Evolutionary conservation across 2,888 invertebrate genomes (phyloP).

Genomic region (Dermolepida albohirtum): DNA sequence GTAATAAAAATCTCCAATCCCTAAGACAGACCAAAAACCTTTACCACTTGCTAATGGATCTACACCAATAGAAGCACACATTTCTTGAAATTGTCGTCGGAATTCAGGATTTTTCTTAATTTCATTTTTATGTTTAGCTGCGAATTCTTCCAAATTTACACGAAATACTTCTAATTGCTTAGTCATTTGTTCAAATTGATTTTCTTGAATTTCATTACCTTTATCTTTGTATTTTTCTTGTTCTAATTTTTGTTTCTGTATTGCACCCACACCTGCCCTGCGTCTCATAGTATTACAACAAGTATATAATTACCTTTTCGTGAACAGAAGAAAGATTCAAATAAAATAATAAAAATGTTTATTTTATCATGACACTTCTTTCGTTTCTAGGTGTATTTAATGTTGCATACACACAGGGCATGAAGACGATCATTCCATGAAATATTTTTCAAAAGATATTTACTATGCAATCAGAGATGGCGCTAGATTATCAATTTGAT

Average conservation of each 20-base stretch:
- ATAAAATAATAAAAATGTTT: too few species aligned
- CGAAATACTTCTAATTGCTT: constrained; percentile 94
- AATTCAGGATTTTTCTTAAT: constrained; percentile 96
- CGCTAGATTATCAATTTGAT: too few species aligned
- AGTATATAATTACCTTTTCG: too few species aligned
- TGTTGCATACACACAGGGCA: too few species aligned
- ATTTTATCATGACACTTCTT: too few species aligned
- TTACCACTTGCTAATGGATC: constrained; percentile 97
- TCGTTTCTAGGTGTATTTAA: too few species aligned
- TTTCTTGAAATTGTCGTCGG: constrained; percentile 95
- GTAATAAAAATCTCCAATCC: constrained; percentile 99
- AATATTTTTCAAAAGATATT: too few species aligned
- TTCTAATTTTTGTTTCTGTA: constrained; percentile 87
- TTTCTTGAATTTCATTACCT: constrained; percentile 91
- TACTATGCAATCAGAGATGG: too few species aligned
- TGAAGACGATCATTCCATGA: too few species aligned
- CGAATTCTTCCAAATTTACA: constrained; percentile 93
- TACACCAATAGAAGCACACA: constrained; percentile 99
- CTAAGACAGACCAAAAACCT: constrained; percentile 97
- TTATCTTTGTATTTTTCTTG: constrained; percentile 94
- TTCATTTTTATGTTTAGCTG: constrained; percentile 92
- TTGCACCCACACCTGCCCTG: constrained; percentile 87
- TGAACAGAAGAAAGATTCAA: too few species aligned
- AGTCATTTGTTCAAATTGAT: constrained; percentile 92
- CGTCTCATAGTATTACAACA: constrained; percentile 73